Conservation (phyloP, 2,888 invertebrate species). For the Tipula helvola region DNA sequence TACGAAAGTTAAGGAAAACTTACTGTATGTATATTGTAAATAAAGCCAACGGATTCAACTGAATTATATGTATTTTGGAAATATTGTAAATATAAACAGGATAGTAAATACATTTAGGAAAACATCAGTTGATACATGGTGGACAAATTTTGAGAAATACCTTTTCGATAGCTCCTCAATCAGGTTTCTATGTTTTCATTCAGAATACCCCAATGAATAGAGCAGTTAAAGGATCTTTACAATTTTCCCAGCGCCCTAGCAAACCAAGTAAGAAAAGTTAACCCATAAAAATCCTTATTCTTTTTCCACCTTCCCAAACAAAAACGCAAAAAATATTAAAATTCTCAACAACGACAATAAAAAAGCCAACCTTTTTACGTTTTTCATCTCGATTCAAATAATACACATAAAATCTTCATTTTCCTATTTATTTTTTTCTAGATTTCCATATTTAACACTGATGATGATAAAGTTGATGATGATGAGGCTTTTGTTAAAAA, state of each 20-base stretch:
- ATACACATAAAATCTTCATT: not conserved
- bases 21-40: too few species aligned
- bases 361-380: not conserved
- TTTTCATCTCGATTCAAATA: not conserved
- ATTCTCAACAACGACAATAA: not conserved
- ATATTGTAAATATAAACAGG: too few species aligned
- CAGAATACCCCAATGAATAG: too few species aligned
- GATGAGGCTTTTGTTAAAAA: not conserved
- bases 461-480: not conserved
- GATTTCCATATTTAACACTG: constrained; percentile 4
- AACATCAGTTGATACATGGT: too few species aligned
- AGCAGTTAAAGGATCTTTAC: too few species aligned
- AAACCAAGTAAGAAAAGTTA: not conserved
- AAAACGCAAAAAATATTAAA: not conserved
- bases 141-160: too few species aligned
- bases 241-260: not conserved
- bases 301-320: not conserved
- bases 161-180: too few species aligned
- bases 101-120: too few species aligned
- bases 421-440: not conserved
- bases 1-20: too few species aligned
- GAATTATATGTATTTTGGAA: too few species aligned
- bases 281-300: not conserved
- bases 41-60: too few species aligned
- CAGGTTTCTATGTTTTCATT: too few species aligned